A percentile compares a stretch with the other conserved stretches of the same genome.
Conservation (phyloP, 2,888 invertebrate species). For the Meghimatium bilineatum region DNA sequence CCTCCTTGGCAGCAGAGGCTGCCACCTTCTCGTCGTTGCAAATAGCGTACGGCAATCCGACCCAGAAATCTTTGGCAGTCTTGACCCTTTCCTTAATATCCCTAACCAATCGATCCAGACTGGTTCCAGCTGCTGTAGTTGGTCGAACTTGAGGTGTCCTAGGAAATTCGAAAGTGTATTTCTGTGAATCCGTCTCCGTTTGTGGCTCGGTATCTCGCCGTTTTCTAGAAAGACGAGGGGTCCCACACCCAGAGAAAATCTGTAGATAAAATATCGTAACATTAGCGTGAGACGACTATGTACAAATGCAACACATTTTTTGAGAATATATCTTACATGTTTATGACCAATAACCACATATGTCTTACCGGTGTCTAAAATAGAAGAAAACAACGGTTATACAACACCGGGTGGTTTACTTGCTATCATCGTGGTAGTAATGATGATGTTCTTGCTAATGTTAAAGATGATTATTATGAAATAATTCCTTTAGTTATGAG, state of each 20-base stretch:
- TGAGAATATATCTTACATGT: no score
- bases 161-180: conserved; percentile 27
- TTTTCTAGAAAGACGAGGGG: conserved; percentile 82
- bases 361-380: no score
- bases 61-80: conserved; percentile 90
- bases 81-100: conserved; percentile 85
- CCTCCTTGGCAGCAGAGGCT: conserved; percentile 80
- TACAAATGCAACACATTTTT: no score
- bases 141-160: conserved; percentile 24
- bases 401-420: no score
- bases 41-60: conserved; percentile 88
- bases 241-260: conserved; percentile 90
- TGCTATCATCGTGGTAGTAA: no score
- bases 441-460: no score
- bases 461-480: no score
- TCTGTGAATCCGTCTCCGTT: conserved; percentile 21
- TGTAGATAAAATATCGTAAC: no score
- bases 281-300: no score
- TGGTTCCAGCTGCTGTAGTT: conserved; percentile 77
- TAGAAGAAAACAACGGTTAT: no score
- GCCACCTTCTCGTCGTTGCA: conserved; percentile 87
- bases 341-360: no score
- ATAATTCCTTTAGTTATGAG: no score
- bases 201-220: conserved; percentile 23
- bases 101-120: conserved; percentile 87